phyloP scores from a whole-genome alignment of 2,888 invertebrate species.

The Chrysina gloriosa region DNA sequence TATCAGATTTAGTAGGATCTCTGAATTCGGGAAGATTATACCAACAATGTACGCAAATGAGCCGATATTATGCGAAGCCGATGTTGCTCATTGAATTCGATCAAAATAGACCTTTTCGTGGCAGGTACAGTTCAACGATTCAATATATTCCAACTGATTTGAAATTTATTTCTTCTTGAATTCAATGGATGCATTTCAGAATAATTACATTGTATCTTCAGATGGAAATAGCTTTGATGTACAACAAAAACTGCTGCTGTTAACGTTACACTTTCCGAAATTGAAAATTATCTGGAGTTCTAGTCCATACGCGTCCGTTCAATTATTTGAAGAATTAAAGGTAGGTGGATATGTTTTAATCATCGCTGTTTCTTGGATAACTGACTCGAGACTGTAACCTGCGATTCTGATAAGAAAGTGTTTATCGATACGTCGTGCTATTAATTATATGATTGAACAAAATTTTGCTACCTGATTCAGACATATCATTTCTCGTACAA shows the following conservation, averaged over 20 bases:
- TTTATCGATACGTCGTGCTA: no score
- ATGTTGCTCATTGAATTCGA: slow-evolving; percentile 97
- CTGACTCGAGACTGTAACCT: no score
- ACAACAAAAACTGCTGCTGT: slow-evolving; percentile 86
- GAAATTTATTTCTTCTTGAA: neutral
- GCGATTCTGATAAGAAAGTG: no score
- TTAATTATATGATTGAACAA: no score
- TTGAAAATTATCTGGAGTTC: slow-evolving; percentile 96
- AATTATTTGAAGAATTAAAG: slow-evolving; percentile 95
- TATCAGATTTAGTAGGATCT: slow-evolving; percentile 96
- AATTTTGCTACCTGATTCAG: no score
- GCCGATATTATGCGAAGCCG: slow-evolving; percentile 86
- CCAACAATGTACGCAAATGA: slow-evolving; percentile 96
- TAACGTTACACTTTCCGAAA: slow-evolving; percentile 96
- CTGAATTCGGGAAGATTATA: slow-evolving; percentile 94
- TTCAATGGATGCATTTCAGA: slow-evolving; percentile 67
- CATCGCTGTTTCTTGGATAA: no score
- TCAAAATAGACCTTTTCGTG: slow-evolving; percentile 91
- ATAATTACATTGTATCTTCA: slow-evolving; percentile 82
- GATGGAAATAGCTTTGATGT: slow-evolving; percentile 83
- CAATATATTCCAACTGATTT: neutral
- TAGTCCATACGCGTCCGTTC: slow-evolving; percentile 94
- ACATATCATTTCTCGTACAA: no score
- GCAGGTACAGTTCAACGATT: slow-evolving; percentile 70
- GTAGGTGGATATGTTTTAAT: no score